These are phyloP conservation scores for Ommatoiulus sabulosus DNA, from an alignment of 2,888 invertebrate species.

Conservation along the genomic window DNA sequence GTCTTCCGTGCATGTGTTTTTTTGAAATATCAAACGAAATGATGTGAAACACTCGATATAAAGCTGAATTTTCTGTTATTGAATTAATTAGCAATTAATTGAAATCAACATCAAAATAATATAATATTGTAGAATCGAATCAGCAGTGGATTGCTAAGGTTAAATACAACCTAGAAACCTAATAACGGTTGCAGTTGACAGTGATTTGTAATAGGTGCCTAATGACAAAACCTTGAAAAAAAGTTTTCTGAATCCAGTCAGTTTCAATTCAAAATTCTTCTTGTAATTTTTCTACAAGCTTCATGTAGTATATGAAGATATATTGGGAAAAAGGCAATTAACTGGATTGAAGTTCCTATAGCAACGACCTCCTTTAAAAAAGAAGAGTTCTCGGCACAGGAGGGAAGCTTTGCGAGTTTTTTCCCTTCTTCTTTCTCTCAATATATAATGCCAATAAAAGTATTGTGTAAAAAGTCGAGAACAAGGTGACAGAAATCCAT, in stretches of 20 bases:
- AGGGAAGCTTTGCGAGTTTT: neutral
- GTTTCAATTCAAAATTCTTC: neutral
- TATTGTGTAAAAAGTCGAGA: slow-evolving; percentile 38
- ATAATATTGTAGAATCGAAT: no score
- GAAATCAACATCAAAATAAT: no score
- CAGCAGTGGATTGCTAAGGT: no score
- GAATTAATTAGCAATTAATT: no score
- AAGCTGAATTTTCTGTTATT: no score
- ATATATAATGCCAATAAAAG: slow-evolving; percentile 45
- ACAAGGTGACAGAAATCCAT: slow-evolving; percentile 45
- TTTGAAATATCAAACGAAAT: no score
- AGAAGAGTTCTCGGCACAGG: neutral
- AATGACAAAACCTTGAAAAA: no score
- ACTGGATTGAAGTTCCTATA: neutral
- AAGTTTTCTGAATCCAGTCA: neutral
- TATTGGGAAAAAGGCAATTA: neutral
- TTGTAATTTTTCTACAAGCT: neutral
- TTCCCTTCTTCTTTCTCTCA: neutral
- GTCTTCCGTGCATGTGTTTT: no score
- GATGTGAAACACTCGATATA: no score
- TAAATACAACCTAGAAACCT: no score
- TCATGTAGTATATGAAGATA: neutral
- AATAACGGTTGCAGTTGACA: no score
- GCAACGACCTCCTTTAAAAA: slow-evolving; percentile 16
- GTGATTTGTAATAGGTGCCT: no score